Percentiles rank a stretch among this genome's conserved stretches.
Conservation (phyloP, 2,888 invertebrate species). For the Ophion slaviceki region DNA sequence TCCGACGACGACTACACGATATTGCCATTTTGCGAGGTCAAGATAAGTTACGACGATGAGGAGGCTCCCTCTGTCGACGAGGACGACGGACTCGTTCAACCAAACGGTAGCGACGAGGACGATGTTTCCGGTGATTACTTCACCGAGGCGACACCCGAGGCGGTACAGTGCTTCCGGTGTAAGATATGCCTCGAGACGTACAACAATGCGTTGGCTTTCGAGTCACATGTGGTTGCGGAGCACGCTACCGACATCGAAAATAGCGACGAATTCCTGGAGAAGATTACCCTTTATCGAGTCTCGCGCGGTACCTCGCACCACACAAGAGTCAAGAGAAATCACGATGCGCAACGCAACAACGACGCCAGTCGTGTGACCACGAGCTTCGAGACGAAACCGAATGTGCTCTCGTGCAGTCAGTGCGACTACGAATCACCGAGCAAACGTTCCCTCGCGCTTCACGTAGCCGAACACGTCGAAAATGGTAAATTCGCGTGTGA, state of each 20-base stretch:
- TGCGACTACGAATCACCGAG: slow-evolving; percentile 71
- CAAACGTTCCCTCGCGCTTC: slow-evolving; percentile 66
- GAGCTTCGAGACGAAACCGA: slow-evolving; percentile 1
- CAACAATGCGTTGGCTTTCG: slow-evolving; percentile 69
- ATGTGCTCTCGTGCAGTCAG: slow-evolving; percentile 67
- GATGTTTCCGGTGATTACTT: slow-evolving; percentile 65
- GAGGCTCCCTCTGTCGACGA: slow-evolving; percentile 3
- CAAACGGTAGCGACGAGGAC: slow-evolving; percentile 53
- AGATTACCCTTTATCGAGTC: slow-evolving; percentile 46
- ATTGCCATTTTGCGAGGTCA: slow-evolving; percentile 17
- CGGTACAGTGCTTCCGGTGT: slow-evolving; percentile 72
- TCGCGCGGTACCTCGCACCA: slow-evolving; percentile 43
- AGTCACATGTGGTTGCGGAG: slow-evolving; percentile 71
- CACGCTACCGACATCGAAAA: slow-evolving; percentile 54
- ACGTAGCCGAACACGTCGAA: slow-evolving; percentile 57
- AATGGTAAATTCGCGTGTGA: slow-evolving; percentile 52
- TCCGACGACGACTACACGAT: neutral
- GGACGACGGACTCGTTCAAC: slow-evolving; percentile 35
- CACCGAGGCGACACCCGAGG: slow-evolving; percentile 57
- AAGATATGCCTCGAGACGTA: slow-evolving; percentile 73
- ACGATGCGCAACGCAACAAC: neutral
- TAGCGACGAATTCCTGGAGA: slow-evolving; percentile 27
- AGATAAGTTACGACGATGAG: slow-evolving; percentile 13
- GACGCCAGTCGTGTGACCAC: neutral
- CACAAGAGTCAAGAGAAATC: slow-evolving; percentile 8